Base-by-base conservation (phyloP, 1,140 invertebrate genomes). In the Hydropsyche tenuis region DNA sequence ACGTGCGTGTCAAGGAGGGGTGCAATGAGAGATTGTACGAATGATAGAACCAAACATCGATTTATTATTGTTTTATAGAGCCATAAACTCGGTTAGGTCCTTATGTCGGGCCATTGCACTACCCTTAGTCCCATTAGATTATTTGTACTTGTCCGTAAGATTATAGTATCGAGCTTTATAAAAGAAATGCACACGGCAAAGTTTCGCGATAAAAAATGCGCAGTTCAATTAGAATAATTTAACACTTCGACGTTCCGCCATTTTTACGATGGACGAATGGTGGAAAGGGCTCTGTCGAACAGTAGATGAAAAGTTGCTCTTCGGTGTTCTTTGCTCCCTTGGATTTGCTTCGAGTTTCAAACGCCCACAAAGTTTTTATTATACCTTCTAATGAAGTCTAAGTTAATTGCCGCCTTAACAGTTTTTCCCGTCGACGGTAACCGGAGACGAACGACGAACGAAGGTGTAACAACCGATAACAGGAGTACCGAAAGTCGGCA, bases 321-420 rank as follows among this genome's bases (percentile, higher is more conserved):
- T 73, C 53, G 62, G 1, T 23, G 56, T 23, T 48, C 16, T 16
- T 48, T 48, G 11, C 16, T 48, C 45, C 30, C 42, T 25, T 71
- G 75, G 75, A 76, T 76, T 76, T 72, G 18, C 75, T 73, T 69
- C 45, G 46, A 73, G 72, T 73, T 76, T 71, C 73, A 48, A 72
- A 23, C 63, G 25, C 18, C 56, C 30, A 30, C 74, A 72, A 77
- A 72, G 18, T 77, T 77, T 77, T 77, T 75, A 77, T 77, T 75
- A 73, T 77, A 75, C 70, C 76, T 75, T 71, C 73, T 77, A 77
- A 77, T 77, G 73, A 77, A 75, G 76, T 73, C 73, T 73, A 70
- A 77, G 73, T 77, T 77, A 77, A 77, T 77, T 77, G 76, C 73
- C 73, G 71, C 66, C 73, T 75, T 75, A 73, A 73, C 76, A 75